Evolutionary conservation across 2,797 vertebrate genomes (phyloP), one percentile per base, ranked within the genome.

Genomic region (Coilia nasus): DNA sequence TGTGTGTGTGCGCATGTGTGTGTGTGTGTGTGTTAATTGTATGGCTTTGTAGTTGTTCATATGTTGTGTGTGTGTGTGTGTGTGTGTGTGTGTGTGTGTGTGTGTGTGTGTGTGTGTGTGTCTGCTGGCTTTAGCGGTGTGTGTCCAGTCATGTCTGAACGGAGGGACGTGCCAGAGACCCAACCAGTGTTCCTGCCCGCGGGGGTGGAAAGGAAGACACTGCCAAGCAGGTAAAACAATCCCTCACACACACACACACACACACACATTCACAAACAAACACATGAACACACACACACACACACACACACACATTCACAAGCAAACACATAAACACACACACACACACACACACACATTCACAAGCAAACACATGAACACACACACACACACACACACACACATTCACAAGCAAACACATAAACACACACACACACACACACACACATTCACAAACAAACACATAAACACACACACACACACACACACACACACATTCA

Each of bases 221-320:
- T 99, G 97, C 89, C 96, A 97, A 90, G 96, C 92, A 94, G 98
- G 98, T 99, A 93, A 82, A 12, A 75, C 71, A 83, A 78, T 25
- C 23, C 41, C 23, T 19, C 46, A 75, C 67, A 56, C 80, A 64
- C 82, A 86, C n/a, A 47, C 19, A n/a, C 46, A 83, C 67, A 78
- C 10, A 44, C 28, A 44, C 41, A 86, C 41, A 83, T 64, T 75
- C 84, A 86, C 31, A 57, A 82, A 23, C 47, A 87, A 88, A 64
- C 71, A 25, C 47, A 87, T 46, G 46, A 2, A 50, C 46, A 28
- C 50, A 71, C 54, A 85, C 21, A 62, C n/a, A 64, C n/a, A 64
- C 62, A 28, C 23, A 28, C 62, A 67, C 62, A 67, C 23, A 67
- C 23, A 67, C 62, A 6, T 0, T 0, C 62, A 28, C 62, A 28